These are phyloP conservation scores for Catagonus wagneri DNA, from an alignment of 2,113 vertebrate genomes.

Conservation along the genomic window DNA sequence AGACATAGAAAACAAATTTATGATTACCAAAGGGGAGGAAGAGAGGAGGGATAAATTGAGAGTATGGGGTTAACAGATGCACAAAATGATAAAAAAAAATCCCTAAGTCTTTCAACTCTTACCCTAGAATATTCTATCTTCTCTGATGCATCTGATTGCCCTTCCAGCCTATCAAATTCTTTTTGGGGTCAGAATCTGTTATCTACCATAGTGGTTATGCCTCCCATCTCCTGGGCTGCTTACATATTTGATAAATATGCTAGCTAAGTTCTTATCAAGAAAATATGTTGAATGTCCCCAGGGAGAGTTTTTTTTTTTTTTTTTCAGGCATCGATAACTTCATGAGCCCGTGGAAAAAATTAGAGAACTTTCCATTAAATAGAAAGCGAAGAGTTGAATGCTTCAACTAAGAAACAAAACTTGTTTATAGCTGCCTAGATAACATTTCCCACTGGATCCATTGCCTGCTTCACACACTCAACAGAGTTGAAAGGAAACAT, in stretches of 20 bases:
- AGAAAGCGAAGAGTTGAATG: not conserved
- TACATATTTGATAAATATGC: conserved; percentile 1
- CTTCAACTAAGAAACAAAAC: not conserved
- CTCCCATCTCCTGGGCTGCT: not conserved
- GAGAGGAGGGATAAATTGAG: not conserved
- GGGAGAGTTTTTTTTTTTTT: not conserved
- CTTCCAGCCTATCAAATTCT: not conserved
- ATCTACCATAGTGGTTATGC: not conserved
- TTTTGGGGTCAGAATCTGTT: not conserved
- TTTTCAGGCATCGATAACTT: conserved; percentile 26
- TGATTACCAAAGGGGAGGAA: not conserved
- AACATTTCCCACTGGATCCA: not conserved
- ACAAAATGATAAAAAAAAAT: not conserved
- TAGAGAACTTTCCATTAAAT: not conserved
- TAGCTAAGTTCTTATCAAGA: not conserved
- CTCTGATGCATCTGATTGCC: not conserved
- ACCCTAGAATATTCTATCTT: not conserved
- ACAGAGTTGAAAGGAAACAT: not conserved
- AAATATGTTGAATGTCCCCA: not conserved
- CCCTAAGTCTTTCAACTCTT: not conserved
- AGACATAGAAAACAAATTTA: not conserved
- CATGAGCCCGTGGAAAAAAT: conserved; percentile 16
- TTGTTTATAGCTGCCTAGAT: not conserved
- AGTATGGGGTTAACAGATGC: not conserved
- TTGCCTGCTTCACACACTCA: not conserved